Conservation (phyloP, 2,797 vertebrate species). For the Arrhamphus sclerolepis region DNA sequence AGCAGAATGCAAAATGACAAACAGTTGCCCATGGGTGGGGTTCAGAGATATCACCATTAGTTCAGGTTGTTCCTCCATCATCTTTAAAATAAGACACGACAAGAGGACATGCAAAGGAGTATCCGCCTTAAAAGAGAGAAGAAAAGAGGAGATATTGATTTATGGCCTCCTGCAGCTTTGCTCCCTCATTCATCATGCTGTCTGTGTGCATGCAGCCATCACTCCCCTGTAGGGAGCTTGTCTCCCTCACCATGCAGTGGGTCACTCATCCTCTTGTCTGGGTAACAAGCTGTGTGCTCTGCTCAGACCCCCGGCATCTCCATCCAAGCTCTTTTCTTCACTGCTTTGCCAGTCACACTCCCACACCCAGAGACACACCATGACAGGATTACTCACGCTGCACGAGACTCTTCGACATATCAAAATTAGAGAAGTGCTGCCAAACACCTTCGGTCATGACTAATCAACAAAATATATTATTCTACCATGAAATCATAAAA, state of each 20-base stretch:
- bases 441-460: slow-evolving; percentile 41
- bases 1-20: slow-evolving; percentile 27
- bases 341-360: slow-evolving; percentile 47
- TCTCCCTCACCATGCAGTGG: slow-evolving; percentile 52
- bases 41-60: slow-evolving; percentile 40
- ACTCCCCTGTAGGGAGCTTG: slow-evolving; percentile 57
- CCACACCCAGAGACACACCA: slow-evolving; percentile 39
- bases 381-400: slow-evolving; percentile 57
- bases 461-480: slow-evolving; percentile 40
- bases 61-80: slow-evolving; percentile 64
- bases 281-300: slow-evolving; percentile 62
- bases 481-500: slow-evolving; percentile 18
- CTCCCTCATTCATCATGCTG: slow-evolving; percentile 76
- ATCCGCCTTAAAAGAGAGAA: slow-evolving; percentile 64
- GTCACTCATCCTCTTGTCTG: slow-evolving; percentile 64
- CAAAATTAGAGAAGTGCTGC: slow-evolving; percentile 44
- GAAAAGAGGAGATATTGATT: slow-evolving; percentile 75
- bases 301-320: slow-evolving; percentile 40
- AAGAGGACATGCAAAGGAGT: slow-evolving; percentile 55
- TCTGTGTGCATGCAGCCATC: slow-evolving; percentile 59
- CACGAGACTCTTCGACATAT: slow-evolving; percentile 37
- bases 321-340: slow-evolving; percentile 7
- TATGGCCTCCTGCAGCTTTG: slow-evolving; percentile 69
- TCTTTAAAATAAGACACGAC: slow-evolving; percentile 68
- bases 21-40: slow-evolving; percentile 46